Percentiles rank a stretch among this genome's conserved stretches.
phyloP scores from a whole-genome alignment of 2,113 vertebrate genomes.

The Cebidichthys violaceus region DNA sequence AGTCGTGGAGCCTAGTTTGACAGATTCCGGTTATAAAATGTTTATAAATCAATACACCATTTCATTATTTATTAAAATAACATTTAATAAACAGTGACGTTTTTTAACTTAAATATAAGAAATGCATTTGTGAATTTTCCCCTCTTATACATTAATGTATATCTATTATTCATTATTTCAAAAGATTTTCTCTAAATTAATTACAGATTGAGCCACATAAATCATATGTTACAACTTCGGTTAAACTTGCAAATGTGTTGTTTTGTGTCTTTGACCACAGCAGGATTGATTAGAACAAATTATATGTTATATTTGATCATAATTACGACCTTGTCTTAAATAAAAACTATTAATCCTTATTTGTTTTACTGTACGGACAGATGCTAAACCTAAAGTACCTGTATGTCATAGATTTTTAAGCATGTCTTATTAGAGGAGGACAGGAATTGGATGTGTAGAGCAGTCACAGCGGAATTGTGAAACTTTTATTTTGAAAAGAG shows the following conservation, averaged over 20 bases:
- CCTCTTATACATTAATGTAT: too few species aligned
- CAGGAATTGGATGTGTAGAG: background rate
- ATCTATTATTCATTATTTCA: too few species aligned
- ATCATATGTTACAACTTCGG: too few species aligned
- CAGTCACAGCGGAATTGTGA: background rate
- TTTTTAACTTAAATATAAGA: too few species aligned
- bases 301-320: background rate
- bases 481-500: constrained; percentile 65
- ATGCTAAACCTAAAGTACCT: background rate
- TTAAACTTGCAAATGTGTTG: background rate
- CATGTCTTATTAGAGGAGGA: background rate
- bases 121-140: too few species aligned
- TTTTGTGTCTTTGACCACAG: background rate
- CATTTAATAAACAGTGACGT: too few species aligned
- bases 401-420: background rate
- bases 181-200: too few species aligned
- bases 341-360: too few species aligned
- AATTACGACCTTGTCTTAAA: too few species aligned
- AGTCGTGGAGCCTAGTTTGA: background rate
- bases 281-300: background rate
- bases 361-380: background rate
- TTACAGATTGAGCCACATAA: too few species aligned
- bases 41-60: too few species aligned
- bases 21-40: background rate
- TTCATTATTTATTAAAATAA: too few species aligned